A percentile compares a stretch with the other conserved stretches of the same genome.
Evolutionary conservation across 1,140 invertebrate genomes (phyloP).

Genomic region (Linepithema humile): DNA sequence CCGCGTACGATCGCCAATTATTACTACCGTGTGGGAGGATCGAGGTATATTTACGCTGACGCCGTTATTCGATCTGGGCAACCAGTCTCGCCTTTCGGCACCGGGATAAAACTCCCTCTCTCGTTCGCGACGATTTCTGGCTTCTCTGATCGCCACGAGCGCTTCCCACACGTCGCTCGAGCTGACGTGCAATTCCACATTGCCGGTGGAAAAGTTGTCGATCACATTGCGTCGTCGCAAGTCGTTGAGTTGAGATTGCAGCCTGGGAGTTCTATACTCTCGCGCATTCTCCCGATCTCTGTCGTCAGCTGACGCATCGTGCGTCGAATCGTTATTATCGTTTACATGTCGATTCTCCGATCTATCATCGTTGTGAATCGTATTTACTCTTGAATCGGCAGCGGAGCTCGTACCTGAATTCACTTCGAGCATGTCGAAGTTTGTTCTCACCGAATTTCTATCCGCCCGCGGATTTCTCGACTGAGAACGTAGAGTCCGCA

Average conservation of each 20-base stretch:
- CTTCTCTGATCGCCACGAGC: slow-evolving; percentile 87
- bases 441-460: slow-evolving; percentile 64
- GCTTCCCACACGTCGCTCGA: slow-evolving; percentile 88
- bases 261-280: slow-evolving; percentile 61
- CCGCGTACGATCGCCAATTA: slow-evolving; percentile 78
- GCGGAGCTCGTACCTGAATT: slow-evolving; percentile 48
- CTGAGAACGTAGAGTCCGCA: slow-evolving; percentile 56
- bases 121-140: slow-evolving; percentile 85
- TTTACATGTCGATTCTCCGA: slow-evolving; percentile 57
- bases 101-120: slow-evolving; percentile 69
- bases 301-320: slow-evolving; percentile 50
- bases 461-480: slow-evolving; percentile 61
- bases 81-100: slow-evolving; percentile 68
- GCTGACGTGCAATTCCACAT: slow-evolving; percentile 82
- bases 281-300: slow-evolving; percentile 54
- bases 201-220: slow-evolving; percentile 76
- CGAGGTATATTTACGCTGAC: slow-evolving; percentile 74
- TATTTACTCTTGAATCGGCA: slow-evolving; percentile 28
- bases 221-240: slow-evolving; percentile 70
- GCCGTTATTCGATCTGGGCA: slow-evolving; percentile 67
- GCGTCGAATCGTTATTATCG: slow-evolving; percentile 45
- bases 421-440: slow-evolving; percentile 67
- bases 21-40: slow-evolving; percentile 80
- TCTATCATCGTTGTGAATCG: slow-evolving; percentile 42
- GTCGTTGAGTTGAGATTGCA: slow-evolving; percentile 64